Conservation (phyloP, 2,888 invertebrate species). For the Cynaeus angustus region DNA sequence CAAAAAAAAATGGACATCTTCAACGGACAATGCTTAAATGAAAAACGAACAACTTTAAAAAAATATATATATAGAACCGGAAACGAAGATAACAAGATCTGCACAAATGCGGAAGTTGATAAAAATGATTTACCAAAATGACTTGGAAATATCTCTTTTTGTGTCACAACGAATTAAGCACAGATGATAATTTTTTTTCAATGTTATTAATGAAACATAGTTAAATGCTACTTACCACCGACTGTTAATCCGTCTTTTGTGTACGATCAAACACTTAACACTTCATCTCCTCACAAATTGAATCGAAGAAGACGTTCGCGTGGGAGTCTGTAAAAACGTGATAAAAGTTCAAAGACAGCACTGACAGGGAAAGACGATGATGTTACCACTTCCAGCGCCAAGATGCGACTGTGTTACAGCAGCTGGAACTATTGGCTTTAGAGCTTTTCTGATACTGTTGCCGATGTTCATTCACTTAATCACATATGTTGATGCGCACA, state of each 20-base stretch:
- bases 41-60: slow-evolving; percentile 8
- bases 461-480: slow-evolving; percentile 49
- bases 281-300: slow-evolving; percentile 50
- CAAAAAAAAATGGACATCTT: slow-evolving; percentile 32
- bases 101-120: slow-evolving; percentile 62
- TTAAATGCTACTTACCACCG: slow-evolving; percentile 23
- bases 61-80: slow-evolving; percentile 30
- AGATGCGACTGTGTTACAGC: slow-evolving; percentile 63
- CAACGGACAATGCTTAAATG: no score
- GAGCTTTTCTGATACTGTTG: slow-evolving; percentile 59
- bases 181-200: no score
- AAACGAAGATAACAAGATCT: slow-evolving; percentile 55
- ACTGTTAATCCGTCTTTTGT: slow-evolving; percentile 23
- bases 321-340: slow-evolving; percentile 45
- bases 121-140: slow-evolving; percentile 45
- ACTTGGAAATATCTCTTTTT: slow-evolving; percentile 5
- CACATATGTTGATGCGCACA: slow-evolving; percentile 44
- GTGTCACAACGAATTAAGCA: slow-evolving; percentile 4
- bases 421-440: slow-evolving; percentile 59
- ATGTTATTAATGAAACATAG: no score
- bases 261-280: slow-evolving; percentile 36
- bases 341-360: slow-evolving; percentile 51
- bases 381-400: slow-evolving; percentile 60
- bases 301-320: slow-evolving; percentile 42
- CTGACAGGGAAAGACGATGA: slow-evolving; percentile 48